A percentile compares a stretch with the other conserved stretches of the same genome.
These are phyloP conservation scores for Pseudochromis fuscus DNA, from an alignment of 2,797 vertebrate genomes.

Conservation along the genomic window DNA sequence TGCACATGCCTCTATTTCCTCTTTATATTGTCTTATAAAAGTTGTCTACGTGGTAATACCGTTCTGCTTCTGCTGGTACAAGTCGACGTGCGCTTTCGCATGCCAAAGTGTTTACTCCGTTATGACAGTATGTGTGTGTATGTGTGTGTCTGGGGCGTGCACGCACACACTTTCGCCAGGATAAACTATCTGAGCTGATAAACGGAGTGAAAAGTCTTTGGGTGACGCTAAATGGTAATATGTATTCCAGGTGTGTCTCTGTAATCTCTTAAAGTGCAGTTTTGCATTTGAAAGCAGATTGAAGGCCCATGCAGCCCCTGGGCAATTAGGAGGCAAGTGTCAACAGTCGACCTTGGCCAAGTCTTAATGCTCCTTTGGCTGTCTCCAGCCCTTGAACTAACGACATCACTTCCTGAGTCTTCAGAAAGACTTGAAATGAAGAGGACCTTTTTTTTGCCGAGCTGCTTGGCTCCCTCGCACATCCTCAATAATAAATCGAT, in stretches of 20 bases:
- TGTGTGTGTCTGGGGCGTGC: constrained; percentile 14
- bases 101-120: constrained; percentile 30
- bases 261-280: constrained; percentile 81
- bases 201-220: constrained; percentile 55
- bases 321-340: constrained; percentile 76
- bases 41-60: constrained; percentile 23
- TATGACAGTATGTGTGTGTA: constrained; percentile 8
- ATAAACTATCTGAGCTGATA: constrained; percentile 56
- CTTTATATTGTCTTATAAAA: constrained; percentile 42
- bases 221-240: constrained; percentile 66
- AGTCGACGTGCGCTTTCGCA: constrained; percentile 34
- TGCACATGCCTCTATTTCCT: constrained; percentile 47
- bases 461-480: constrained; percentile 30
- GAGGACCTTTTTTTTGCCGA: constrained; percentile 7
- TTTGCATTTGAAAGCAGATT: constrained; percentile 80
- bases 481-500: constrained; percentile 49
- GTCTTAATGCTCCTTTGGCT: constrained; percentile 72
- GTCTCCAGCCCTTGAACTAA: constrained; percentile 64
- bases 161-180: neutral
- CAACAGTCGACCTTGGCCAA: constrained; percentile 77
- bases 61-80: constrained; percentile 29
- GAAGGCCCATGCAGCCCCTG: constrained; percentile 57
- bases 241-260: constrained; percentile 77
- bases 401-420: constrained; percentile 53
- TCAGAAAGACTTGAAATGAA: constrained; percentile 29